Base-by-base conservation (phyloP, 2,888 invertebrate species). In the Microdon myrmicae region DNA sequence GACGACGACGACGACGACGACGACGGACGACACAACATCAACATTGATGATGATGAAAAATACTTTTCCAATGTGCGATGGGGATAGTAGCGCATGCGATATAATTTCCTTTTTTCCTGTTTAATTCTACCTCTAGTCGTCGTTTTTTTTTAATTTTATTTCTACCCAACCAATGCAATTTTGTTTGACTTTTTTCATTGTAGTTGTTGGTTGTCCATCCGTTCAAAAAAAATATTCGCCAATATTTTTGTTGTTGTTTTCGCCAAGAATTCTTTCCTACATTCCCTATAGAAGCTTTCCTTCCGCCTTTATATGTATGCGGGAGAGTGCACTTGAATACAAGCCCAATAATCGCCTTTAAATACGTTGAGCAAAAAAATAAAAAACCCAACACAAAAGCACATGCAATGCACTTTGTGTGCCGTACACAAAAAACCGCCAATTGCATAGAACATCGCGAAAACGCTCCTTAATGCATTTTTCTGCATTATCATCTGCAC, bases 1-100 rank as follows among this genome's bases (percentile, higher is more conserved):
- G 55, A 51, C 70, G 68, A 22, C 22, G 22, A 22, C 8, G 22
- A 20, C 26, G 23, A 35, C 71, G 73, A 72, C 72, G 69, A 69
- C 71, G 71, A 72, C 70, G 53, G 38, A 37, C 39, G 43, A 49
- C 41, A 23, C 20, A 47, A 51, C 39, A 48, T 32, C 51, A 51
- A 48, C 39, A 26, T 34, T 23, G 20, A 45, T 35, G 51, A 56
- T 39, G 35, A 55, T 55, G 55, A 55, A 58, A 64, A 67, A 66
- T 67, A 67, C 66, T 68, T 70, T 71, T 68, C 61, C 68, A 70
- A 68, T 68, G 68, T 70, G 68, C 68, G 67, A 70, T 68, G 68
- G 61, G 68, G 68, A 69, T 68, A 67, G 67, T 68, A 68, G 71
- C 71, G 71, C 71, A 71, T 71, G 71, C 71, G 70, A 70, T 69